Base-by-base conservation (phyloP, 2,113 vertebrate genomes). In the Anser brachyrhynchus region DNA sequence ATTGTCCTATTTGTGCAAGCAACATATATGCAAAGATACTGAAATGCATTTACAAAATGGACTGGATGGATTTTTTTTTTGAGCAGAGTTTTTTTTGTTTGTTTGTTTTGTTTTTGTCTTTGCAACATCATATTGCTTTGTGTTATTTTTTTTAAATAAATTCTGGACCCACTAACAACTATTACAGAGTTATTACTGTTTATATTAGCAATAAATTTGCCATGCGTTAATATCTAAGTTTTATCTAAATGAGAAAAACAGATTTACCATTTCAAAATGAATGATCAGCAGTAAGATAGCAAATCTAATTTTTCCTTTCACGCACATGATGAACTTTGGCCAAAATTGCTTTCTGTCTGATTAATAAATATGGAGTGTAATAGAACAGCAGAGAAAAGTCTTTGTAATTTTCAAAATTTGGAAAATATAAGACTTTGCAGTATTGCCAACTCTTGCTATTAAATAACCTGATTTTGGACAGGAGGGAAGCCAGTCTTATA, bases 291-390 rank as follows among this genome's bases (percentile, higher is more conserved):
- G 9, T 41, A 29, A 41, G 29, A 79, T 39, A 54, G 3, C 25
- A 82, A 76, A 90, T 70, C 21, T 52, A 28, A 44, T 76, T 72
- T 83, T 81, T 81, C 41, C 76, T 1, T 76, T 72, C 64, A 89
- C 12, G 6, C 11, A 79, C 61, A 85, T 0, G 0, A 28, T 66
- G 62, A 66, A 71, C 52, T 82, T 92, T 59, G 41, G 65, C 87
- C 92, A 96, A 94, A 91, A 80, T 41, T 11, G 44, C 88, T 93
- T 90, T 95, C 71, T 85, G 9, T 62, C 28, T 92, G 69, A 96
- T 93, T 93, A 94, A 80, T 70, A 77, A 92, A 83, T 35, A 37
- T 12, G 15, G 25, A 76, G 37, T 37, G 79, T 70, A 67, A 80
- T 62, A 87, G 70, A 28, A 64, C 28, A 78, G 54, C 43, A 77